Base-by-base conservation (phyloP, 2,888 invertebrate genomes). In the Hyles lineata region DNA sequence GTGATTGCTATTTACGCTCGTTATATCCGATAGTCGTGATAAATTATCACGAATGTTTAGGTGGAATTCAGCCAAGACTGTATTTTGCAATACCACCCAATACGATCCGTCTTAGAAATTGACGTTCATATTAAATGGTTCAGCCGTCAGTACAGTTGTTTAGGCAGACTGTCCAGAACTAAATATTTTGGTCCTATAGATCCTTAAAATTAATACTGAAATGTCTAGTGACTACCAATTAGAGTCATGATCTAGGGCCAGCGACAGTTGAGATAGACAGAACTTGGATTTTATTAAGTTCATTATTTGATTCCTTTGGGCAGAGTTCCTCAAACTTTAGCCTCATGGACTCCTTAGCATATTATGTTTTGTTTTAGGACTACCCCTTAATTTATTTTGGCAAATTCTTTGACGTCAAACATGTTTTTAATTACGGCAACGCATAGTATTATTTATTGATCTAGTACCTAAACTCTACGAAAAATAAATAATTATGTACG, bases 11-110 rank as follows among this genome's bases (percentile, higher is more conserved):
- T 63, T 63, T 63, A 21, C 35, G 70, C 35, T 35, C 21, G 32
- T 62, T 43, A 43, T 55, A 55, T 55, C 55, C n/a, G 55, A 55
- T 43, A 9, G 63, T 67, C 63, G 43, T 67, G 63, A 67, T 67
- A 43, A 67, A 23, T 67, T 21, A 67, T 67, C 63, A 67, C 63
- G 43, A 67, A 43, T 43, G 21, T 23, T 67, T 43, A 23, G 5
- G 15, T 15, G 19, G 43, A 43, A 43, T 67, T 67, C 21, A 6
- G 15, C 21, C 21, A 43, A 11, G 23, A 43, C 43, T 63, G n/a
- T 21, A n/a, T 61, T 61, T 25, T 25, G 61, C 11, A 43, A 43
- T 43, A 43, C 35, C 35, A 63, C 32, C 25, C n/a, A 62, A 29
- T 29, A 62, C n/a, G 5, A 17, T 19, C 8, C 8, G n/a, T 62